Evolutionary conservation across 2,888 invertebrate genomes (phyloP).

Genomic region (Leptarthrus brevirostris): DNA sequence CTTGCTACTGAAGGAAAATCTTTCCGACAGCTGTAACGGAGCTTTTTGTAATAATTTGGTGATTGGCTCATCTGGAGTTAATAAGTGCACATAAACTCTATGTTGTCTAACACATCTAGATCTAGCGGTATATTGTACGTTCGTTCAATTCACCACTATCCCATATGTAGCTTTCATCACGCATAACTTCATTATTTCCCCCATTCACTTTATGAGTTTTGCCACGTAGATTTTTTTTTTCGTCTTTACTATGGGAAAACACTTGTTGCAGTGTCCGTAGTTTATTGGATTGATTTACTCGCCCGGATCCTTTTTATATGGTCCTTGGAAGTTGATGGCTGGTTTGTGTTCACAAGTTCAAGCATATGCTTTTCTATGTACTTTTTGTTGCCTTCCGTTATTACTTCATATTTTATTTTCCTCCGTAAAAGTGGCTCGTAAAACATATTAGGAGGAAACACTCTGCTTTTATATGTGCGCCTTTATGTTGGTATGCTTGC

Average conservation of each 20-base stretch:
- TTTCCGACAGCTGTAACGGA: constrained; percentile 20
- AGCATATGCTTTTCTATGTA: constrained; percentile 50
- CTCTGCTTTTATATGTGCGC: constrained; percentile 44
- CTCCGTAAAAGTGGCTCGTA: constrained; percentile 46
- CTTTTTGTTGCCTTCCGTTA: constrained; percentile 41
- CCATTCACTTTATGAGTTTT: constrained; percentile 33
- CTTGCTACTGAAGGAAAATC: constrained; percentile 30
- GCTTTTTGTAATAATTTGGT: constrained; percentile 41
- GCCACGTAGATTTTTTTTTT: constrained; percentile 9
- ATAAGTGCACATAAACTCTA: constrained; percentile 31
- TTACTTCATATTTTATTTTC: constrained; percentile 50
- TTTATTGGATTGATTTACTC: constrained; percentile 52
- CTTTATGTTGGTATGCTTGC: constrained; percentile 42
- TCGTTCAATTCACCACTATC: not conserved
- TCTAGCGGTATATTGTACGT: constrained; percentile 28
- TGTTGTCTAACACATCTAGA: constrained; percentile 36
- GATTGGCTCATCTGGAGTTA: constrained; percentile 27
- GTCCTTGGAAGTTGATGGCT: constrained; percentile 52
- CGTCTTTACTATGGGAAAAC: constrained; percentile 48
- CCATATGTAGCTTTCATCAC: constrained; percentile 5
- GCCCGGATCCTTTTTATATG: constrained; percentile 52
- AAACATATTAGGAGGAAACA: constrained; percentile 47
- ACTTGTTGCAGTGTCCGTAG: constrained; percentile 52
- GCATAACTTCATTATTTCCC: constrained; percentile 22
- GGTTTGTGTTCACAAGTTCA: constrained; percentile 52